phyloP scores from a whole-genome alignment of 2,797 vertebrate genomes.

The Eidolon dupreanum region DNA sequence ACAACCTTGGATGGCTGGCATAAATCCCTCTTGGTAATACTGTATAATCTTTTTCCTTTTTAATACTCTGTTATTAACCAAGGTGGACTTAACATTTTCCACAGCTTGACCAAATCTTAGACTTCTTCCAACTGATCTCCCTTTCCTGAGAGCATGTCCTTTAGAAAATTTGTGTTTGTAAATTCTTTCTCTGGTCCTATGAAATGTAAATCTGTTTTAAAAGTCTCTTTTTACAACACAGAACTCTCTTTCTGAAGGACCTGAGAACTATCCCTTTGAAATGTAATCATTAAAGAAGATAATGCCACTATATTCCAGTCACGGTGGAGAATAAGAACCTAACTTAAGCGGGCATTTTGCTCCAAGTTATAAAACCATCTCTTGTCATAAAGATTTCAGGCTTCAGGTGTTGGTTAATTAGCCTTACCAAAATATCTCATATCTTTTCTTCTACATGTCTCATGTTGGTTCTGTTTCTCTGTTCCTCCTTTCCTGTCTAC shows the following conservation, averaged over 20 bases:
- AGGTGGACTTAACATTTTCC: not conserved
- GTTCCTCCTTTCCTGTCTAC: not conserved
- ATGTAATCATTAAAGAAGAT: not conserved
- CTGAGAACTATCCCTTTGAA: not conserved
- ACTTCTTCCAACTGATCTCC: not conserved
- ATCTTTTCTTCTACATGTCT: not conserved
- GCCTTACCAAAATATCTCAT: not conserved
- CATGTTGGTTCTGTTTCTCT: not conserved
- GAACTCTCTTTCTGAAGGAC: not conserved
- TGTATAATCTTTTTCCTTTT: not conserved
- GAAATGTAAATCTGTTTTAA: not conserved
- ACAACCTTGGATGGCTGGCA: not conserved
- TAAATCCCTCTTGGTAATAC: not conserved
- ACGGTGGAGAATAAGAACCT: not conserved
- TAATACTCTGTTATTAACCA: not conserved
- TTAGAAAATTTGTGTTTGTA: not conserved
- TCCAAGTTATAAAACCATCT: not conserved
- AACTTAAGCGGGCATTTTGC: not conserved
- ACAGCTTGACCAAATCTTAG: not conserved
- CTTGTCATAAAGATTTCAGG: not conserved
- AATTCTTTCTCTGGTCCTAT: not conserved
- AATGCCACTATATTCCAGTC: not conserved
- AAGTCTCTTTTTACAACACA: not conserved
- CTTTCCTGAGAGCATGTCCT: not conserved
- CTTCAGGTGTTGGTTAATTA: not conserved